These are phyloP conservation scores for Cryptus viduatorius DNA, from an alignment of 2,888 invertebrate species.

Conservation along the genomic window DNA sequence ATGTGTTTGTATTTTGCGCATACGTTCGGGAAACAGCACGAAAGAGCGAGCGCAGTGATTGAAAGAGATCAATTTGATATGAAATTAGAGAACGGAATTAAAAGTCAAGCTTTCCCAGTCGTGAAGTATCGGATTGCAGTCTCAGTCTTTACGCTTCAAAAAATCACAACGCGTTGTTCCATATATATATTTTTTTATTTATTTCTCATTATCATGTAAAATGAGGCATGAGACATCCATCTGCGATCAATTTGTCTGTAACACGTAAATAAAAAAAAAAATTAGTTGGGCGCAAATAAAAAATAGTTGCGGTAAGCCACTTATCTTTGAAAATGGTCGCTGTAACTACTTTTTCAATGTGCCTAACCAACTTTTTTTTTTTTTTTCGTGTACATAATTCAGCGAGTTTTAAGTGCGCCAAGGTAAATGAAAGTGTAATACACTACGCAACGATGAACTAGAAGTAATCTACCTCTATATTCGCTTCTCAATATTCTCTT, in stretches of 20 bases:
- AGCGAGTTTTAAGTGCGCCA: not conserved
- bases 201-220: not conserved
- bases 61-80: slow-evolving; percentile 56
- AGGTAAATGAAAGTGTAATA: slow-evolving; percentile 26
- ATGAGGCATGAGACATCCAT: too few species aligned
- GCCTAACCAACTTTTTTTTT: too few species aligned
- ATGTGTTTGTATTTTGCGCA: not conserved
- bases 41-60: slow-evolving; percentile 15
- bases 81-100: slow-evolving; percentile 56
- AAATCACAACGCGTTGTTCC: not conserved
- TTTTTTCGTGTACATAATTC: too few species aligned
- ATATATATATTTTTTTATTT: not conserved
- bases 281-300: too few species aligned
- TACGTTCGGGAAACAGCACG: not conserved
- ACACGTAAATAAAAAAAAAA: too few species aligned
- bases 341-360: too few species aligned
- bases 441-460: slow-evolving; percentile 48
- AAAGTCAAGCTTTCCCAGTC: slow-evolving; percentile 22
- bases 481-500: slow-evolving; percentile 63
- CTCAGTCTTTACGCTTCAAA: not conserved
- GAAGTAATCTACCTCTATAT: slow-evolving; percentile 65
- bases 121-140: slow-evolving; percentile 9
- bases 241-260: too few species aligned
- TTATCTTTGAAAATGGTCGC: too few species aligned
- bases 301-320: too few species aligned